These are phyloP conservation scores for Auanema freiburgensis DNA, from an alignment of 2,888 invertebrate species.

Conservation along the genomic window DNA sequence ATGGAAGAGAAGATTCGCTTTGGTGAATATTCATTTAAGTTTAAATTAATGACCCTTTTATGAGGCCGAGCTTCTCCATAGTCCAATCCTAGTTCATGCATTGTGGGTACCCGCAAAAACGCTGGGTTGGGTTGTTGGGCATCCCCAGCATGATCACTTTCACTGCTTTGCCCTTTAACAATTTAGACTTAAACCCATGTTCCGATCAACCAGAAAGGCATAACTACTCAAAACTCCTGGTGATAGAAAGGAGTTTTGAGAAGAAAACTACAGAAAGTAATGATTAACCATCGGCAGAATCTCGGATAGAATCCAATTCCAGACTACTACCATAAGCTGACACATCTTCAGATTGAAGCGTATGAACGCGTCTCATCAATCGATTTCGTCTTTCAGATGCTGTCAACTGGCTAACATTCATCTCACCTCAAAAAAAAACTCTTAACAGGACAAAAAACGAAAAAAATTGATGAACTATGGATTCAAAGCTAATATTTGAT, in stretches of 20 bases:
- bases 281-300: too few species aligned
- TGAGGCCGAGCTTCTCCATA: constrained; percentile 48
- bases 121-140: constrained; percentile 36
- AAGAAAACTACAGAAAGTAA: too few species aligned
- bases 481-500: too few species aligned
- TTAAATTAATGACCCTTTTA: constrained; percentile 37
- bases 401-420: constrained; percentile 1
- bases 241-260: too few species aligned
- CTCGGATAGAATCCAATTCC: constrained; percentile 5
- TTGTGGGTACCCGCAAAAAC: constrained; percentile 44
- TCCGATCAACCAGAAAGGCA: constrained; percentile 30
- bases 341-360: constrained; percentile 42
- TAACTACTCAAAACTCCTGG: constrained; percentile 9
- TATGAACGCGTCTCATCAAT: constrained; percentile 49
- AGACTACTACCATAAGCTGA: background rate
- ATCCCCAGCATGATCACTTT: constrained; percentile 14
- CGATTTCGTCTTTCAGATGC: constrained; percentile 44
- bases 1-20: background rate
- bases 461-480: too few species aligned
- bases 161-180: too few species aligned
- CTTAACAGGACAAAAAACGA: too few species aligned
- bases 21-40: background rate
- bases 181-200: constrained; percentile 20
- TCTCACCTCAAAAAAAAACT: too few species aligned
- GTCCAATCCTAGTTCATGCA: constrained; percentile 36